Percentiles rank a stretch among this genome's conserved stretches.
Conservation (phyloP, 2,888 invertebrate genomes). For the Belgica antarctica region DNA sequence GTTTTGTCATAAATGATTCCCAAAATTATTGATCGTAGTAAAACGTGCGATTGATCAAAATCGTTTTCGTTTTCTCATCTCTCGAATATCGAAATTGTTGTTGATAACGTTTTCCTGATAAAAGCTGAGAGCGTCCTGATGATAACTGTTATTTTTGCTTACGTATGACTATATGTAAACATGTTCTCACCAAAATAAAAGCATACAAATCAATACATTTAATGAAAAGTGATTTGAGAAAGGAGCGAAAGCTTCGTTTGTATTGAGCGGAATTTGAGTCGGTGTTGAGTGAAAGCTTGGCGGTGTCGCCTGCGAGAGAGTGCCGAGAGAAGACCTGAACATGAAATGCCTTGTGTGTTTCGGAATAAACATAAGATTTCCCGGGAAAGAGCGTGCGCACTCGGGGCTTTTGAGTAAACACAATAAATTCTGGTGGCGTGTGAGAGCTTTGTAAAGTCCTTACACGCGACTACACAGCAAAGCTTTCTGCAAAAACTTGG, state of each 20-base stretch:
- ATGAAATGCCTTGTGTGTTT: not conserved
- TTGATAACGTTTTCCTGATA: not conserved
- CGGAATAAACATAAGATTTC: slow-evolving; percentile 29
- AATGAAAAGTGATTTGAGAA: slow-evolving; percentile 40
- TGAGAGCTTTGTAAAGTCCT: slow-evolving; percentile 34
- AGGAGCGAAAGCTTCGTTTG: too few relatives aligned
- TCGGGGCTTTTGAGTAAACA: not conserved
- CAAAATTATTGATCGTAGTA: not conserved
- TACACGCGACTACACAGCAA: slow-evolving; percentile 2
- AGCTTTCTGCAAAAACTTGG: slow-evolving; percentile 11
- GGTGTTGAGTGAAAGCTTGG: too few relatives aligned
- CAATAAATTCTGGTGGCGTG: slow-evolving; percentile 9
- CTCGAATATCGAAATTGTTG: not conserved
- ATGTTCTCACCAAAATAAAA: slow-evolving; percentile 25
- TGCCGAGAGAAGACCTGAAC: not conserved
- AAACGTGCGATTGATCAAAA: not conserved
- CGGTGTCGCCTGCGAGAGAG: not conserved
- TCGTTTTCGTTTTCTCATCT: too few relatives aligned
- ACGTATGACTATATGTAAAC: slow-evolving; percentile 12
- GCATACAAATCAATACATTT: slow-evolving; percentile 43
- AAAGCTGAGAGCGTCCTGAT: not conserved
- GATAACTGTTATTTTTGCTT: slow-evolving; percentile 22
- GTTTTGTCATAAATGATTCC: not conserved
- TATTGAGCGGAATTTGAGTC: too few relatives aligned
- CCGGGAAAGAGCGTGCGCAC: slow-evolving; percentile 42